Evolutionary conservation across 2,888 invertebrate genomes (phyloP).

Genomic region (Netelia virgata): DNA sequence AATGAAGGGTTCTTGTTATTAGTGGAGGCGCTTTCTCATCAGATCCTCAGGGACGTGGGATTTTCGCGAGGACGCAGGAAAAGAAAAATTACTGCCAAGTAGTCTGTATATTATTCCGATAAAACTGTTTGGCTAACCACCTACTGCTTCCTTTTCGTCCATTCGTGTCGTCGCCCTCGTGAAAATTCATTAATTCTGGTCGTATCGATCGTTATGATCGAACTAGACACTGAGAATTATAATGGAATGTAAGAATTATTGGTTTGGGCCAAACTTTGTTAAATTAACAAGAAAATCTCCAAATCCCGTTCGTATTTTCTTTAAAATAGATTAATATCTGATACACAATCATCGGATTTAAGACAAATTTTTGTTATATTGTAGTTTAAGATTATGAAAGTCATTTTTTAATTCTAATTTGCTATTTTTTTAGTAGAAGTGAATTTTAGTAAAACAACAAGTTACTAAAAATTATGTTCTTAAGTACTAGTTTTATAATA

Average conservation of each 20-base stretch:
- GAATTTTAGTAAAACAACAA: too few species aligned
- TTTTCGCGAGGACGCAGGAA: conserved; percentile 57
- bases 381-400: too few species aligned
- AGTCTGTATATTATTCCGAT: conserved; percentile 58
- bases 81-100: conserved; percentile 72
- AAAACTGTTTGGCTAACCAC: conserved; percentile 56
- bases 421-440: too few species aligned
- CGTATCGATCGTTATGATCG: not conserved
- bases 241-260: not conserved
- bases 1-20: conserved; percentile 80
- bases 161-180: conserved; percentile 14
- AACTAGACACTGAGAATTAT: not conserved
- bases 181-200: conserved; percentile 2
- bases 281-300: not conserved
- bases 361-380: too few species aligned
- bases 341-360: too few species aligned
- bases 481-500: too few species aligned
- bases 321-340: too few species aligned
- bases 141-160: conserved; percentile 31
- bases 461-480: too few species aligned
- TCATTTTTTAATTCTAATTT: too few species aligned
- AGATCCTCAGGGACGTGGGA: conserved; percentile 80
- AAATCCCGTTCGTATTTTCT: not conserved
- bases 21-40: conserved; percentile 73
- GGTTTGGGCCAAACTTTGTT: not conserved